Evolutionary conservation across 2,888 invertebrate genomes (phyloP).

Genomic region (Hartigia nigra): DNA sequence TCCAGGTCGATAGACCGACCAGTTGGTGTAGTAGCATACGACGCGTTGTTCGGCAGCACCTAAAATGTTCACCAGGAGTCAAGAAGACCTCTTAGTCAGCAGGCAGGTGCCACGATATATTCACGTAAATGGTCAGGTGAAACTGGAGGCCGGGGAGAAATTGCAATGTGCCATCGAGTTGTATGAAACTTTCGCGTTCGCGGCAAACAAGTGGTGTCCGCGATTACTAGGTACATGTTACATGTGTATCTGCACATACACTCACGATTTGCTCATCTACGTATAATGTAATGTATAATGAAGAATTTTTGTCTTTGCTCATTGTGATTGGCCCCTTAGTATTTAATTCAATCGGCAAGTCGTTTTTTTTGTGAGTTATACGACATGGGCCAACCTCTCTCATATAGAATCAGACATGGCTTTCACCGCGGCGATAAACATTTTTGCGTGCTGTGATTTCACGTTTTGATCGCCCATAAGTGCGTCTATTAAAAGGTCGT

Average conservation of each 20-base stretch:
- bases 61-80: slow-evolving; percentile 43
- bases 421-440: not conserved
- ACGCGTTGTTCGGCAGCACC: slow-evolving; percentile 76
- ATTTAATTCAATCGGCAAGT: not conserved
- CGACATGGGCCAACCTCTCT: not conserved
- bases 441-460: not conserved
- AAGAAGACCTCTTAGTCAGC: not conserved
- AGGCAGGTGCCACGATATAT: not conserved
- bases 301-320: not conserved
- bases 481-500: not conserved
- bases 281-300: not conserved
- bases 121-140: slow-evolving; percentile 48
- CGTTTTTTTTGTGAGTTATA: not conserved
- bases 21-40: slow-evolving; percentile 94
- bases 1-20: slow-evolving; percentile 92
- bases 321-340: not conserved
- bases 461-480: not conserved
- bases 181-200: not conserved
- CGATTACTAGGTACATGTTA: not conserved
- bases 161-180: slow-evolving; percentile 35
- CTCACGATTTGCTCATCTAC: not conserved
- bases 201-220: not conserved
- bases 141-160: slow-evolving; percentile 49
- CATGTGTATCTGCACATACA: not conserved
- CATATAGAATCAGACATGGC: not conserved